phyloP scores from a whole-genome alignment of 1,140 invertebrate species.

The Drosophila bifasciata region DNA sequence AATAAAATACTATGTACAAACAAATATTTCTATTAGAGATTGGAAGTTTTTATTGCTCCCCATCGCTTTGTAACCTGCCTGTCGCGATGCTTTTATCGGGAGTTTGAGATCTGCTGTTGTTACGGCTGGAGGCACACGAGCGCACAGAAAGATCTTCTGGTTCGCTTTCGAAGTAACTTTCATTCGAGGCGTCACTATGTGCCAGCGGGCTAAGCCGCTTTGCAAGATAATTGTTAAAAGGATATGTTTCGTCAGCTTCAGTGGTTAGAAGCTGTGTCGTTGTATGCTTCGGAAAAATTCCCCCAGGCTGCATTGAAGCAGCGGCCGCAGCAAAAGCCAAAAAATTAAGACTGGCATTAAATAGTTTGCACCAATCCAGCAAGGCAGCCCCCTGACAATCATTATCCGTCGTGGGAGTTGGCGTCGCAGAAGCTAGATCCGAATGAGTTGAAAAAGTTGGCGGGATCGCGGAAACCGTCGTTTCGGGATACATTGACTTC shows the following conservation, averaged over 20 bases:
- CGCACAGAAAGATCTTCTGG: conserved; percentile 82
- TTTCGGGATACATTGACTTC: conserved; percentile 16
- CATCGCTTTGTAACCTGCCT: conserved; percentile 54
- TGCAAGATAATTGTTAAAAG: conserved; percentile 85
- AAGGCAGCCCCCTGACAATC: conserved; percentile 84
- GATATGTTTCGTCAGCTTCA: conserved; percentile 84
- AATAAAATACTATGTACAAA: conserved; percentile 62
- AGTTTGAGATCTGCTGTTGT: conserved; percentile 73
- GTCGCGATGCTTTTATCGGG: conserved; percentile 66
- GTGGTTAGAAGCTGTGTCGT: conserved; percentile 13
- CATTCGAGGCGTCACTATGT: conserved; percentile 72
- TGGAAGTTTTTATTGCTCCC: conserved; percentile 60
- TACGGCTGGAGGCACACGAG: conserved; percentile 65
- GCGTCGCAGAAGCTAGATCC: conserved; percentile 32
- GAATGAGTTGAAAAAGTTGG: conserved; percentile 37
- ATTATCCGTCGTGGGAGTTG: conserved; percentile 70
- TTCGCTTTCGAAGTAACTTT: conserved; percentile 77
- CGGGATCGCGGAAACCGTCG: conserved; percentile 29
- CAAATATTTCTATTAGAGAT: conserved; percentile 8
- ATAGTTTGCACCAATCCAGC: conserved; percentile 90
- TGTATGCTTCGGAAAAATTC: conserved; percentile 17
- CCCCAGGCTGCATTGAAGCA: conserved; percentile 63
- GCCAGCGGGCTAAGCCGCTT: conserved; percentile 71
- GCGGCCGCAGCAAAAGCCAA: conserved; percentile 72
- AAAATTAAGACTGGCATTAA: conserved; percentile 84